Conservation (phyloP, 2,888 invertebrate genomes). For the Drosophila paranaensis region DNA sequence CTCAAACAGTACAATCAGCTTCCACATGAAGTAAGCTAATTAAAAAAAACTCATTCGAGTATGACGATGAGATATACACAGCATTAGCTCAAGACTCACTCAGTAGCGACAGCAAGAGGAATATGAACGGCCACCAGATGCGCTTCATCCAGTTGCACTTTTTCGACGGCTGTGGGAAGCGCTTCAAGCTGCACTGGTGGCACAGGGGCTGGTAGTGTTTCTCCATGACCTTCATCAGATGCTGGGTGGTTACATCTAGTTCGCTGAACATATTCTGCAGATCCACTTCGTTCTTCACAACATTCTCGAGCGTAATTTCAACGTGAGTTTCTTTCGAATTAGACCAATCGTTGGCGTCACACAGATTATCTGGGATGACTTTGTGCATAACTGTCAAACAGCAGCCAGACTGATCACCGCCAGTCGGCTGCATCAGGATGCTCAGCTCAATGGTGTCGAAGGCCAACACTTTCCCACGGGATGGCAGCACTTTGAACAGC, state of each 20-base stretch:
- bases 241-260: background rate
- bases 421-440: constrained; percentile 32
- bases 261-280: background rate
- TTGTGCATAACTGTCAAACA: constrained; percentile 14
- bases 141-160: background rate
- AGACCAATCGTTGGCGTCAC: background rate
- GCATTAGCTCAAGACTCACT: constrained; percentile 10
- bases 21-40: background rate
- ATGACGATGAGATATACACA: background rate
- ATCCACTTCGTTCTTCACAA: background rate
- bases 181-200: constrained; percentile 9
- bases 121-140: background rate
- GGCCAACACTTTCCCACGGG: constrained; percentile 16
- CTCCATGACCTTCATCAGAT: background rate
- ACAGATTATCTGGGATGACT: fast-evolving
- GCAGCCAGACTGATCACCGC: background rate
- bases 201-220: constrained; percentile 21
- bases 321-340: background rate
- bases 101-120: background rate
- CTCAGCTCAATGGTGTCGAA: constrained; percentile 48
- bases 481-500: background rate
- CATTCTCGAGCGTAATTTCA: constrained; percentile 13
- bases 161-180: background rate
- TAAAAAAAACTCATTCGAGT: background rate
- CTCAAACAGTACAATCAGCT: background rate